A percentile compares a stretch with the other conserved stretches of the same genome.
Conservation (phyloP, 2,113 vertebrate genomes). For the Chaetops frenatus region DNA sequence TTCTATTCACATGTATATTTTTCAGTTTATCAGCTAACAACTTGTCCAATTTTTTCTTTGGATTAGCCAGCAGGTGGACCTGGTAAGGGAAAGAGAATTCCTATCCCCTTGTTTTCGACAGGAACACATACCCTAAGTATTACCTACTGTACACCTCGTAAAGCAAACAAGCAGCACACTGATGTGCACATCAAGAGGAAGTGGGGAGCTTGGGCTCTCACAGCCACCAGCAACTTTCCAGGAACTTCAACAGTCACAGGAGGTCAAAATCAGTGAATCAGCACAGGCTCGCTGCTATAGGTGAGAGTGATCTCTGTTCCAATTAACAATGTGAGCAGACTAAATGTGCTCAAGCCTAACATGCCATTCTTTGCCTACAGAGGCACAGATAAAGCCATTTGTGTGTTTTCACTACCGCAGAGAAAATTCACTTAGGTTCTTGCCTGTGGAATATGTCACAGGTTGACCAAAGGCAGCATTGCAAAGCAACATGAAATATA, state of each 20-base stretch:
- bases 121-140: not conserved
- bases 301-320: not conserved
- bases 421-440: not conserved
- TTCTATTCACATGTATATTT: not conserved
- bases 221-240: not conserved
- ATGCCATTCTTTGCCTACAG: not conserved
- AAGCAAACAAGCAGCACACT: not conserved
- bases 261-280: not conserved
- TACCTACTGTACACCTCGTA: not conserved
- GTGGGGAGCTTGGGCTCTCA: not conserved
- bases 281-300: not conserved
- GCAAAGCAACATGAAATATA: not conserved
- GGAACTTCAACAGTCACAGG: not conserved
- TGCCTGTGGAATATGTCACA: not conserved
- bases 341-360: not conserved
- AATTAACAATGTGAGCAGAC: accelerated
- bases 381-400: not conserved
- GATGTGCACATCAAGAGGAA: not conserved
- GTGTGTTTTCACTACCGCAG: not conserved
- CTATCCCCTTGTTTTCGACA: not conserved
- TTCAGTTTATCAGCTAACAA: not conserved
- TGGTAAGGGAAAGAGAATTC: not conserved
- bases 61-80: not conserved
- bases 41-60: not conserved
- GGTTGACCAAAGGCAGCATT: not conserved